A percentile compares a stretch with the other conserved stretches of the same genome.
Evolutionary conservation across 2,113 vertebrate species (phyloP).

Genomic region (Pseudopipra pipra): DNA sequence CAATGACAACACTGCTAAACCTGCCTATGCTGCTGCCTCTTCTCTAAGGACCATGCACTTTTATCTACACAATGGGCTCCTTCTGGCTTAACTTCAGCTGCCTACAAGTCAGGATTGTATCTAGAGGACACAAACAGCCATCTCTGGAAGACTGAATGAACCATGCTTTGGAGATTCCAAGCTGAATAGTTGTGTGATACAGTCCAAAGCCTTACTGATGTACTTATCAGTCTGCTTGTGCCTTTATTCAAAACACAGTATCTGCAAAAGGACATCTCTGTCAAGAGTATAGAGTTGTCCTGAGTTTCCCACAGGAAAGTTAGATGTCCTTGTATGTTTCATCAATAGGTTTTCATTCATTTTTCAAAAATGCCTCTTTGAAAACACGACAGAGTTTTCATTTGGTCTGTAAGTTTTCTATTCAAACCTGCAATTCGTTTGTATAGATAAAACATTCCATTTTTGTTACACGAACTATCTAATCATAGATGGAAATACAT

Average conservation of each 20-base stretch:
- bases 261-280: background rate
- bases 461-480: background rate
- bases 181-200: background rate
- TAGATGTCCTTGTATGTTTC: background rate
- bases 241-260: background rate
- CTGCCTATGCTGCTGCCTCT: background rate
- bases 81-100: background rate
- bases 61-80: rapidly evolving
- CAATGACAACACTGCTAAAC: background rate
- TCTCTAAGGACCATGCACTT: background rate
- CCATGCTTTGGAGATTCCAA: background rate
- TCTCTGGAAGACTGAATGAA: background rate
- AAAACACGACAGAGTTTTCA: background rate
- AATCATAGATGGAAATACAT: background rate
- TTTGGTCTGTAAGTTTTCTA: background rate
- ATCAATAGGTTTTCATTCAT: background rate
- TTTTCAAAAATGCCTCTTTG: background rate
- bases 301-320: background rate
- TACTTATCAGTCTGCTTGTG: background rate
- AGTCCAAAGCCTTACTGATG: background rate
- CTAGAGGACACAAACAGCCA: background rate
- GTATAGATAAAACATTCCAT: background rate
- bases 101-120: background rate
- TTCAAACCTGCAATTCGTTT: background rate
- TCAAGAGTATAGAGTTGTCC: background rate